Base-by-base conservation (phyloP, 2,888 invertebrate species). In the Molanna angustata region DNA sequence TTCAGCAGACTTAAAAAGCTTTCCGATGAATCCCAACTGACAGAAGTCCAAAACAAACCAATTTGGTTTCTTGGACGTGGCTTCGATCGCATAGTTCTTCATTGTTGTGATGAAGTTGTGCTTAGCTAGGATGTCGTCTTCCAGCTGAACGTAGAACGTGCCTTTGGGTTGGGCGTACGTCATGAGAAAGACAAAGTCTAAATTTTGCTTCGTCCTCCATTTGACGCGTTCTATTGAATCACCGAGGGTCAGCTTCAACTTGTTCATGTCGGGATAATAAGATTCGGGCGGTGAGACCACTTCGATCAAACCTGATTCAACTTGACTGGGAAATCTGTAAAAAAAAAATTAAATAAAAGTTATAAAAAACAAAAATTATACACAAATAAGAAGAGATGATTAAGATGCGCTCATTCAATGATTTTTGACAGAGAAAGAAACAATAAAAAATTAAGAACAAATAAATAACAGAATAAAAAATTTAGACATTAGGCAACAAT, bases 21-120 rank as follows among this genome's bases (percentile, higher is more conserved):
- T 92, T 79, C 94, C 94, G 61, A 97, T 97, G 65, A 96, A 97
- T 27, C 97, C 97, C 2, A 95, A 80, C 57, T 88, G 88, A 66
- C 95, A 95, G 71, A 93, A 97, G 67, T 97, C 95, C 48, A 97
- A 75, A 49, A 94, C 85, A 63, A 96, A 85, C 96, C 97, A 98
- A 17, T 85, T 80, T 18, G 56, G 58, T 62, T 88, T 87, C 56
- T 78, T 76, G 16, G 83, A 80, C 45, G 86, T 86, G 67, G 88
- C 88, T 65, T 88, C 85, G 6, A 87, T 72, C 11, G 91, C 90
- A 67, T 87, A 90, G 53, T 84, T 84, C 68, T 90, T 88, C 87
- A 93, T 91, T 51, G 88, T 88, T 47, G 84, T 83, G 63, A 94
- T 82, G 65, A 89, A 96, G 54, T 88, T 83, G 1, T 84, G 82